phyloP scores from a whole-genome alignment of 2,888 invertebrate genomes.

The Pherbina coryleti region DNA sequence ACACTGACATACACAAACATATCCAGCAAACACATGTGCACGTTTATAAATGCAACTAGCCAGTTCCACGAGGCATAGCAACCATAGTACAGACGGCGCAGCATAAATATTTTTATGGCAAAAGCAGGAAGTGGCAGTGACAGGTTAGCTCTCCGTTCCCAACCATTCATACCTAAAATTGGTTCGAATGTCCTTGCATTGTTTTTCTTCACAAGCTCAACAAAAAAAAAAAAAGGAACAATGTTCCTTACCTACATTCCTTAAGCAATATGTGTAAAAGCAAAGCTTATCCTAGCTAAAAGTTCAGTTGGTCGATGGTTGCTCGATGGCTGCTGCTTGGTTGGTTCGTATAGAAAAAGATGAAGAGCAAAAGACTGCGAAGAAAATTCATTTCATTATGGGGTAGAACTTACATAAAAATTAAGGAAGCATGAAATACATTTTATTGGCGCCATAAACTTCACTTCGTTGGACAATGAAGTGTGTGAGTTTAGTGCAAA shows the following conservation, averaged over 20 bases:
- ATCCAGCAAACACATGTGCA: not conserved
- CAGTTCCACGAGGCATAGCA: not conserved
- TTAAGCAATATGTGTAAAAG: not conserved
- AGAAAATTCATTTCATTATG: slow-evolving; percentile 52
- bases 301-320: not conserved
- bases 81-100: not conserved
- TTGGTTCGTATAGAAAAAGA: not conserved
- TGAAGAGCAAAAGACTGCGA: not conserved
- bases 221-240: too few species aligned
- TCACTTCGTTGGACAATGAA: slow-evolving; percentile 67
- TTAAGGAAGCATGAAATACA: slow-evolving; percentile 70
- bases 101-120: slow-evolving; percentile 27
- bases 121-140: slow-evolving; percentile 18
- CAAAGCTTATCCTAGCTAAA: too few species aligned
- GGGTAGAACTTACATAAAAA: slow-evolving; percentile 66
- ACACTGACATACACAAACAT: not conserved
- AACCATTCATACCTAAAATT: not conserved
- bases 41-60: too few species aligned
- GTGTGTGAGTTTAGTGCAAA: slow-evolving; percentile 55
- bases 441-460: slow-evolving; percentile 69
- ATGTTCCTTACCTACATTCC: not conserved
- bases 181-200: too few species aligned
- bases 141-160: not conserved
- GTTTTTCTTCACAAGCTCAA: too few species aligned
- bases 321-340: not conserved